Percentiles rank a stretch among this genome's conserved stretches.
phyloP scores from a whole-genome alignment of 2,888 invertebrate species.

The Mamestra brassicae region DNA sequence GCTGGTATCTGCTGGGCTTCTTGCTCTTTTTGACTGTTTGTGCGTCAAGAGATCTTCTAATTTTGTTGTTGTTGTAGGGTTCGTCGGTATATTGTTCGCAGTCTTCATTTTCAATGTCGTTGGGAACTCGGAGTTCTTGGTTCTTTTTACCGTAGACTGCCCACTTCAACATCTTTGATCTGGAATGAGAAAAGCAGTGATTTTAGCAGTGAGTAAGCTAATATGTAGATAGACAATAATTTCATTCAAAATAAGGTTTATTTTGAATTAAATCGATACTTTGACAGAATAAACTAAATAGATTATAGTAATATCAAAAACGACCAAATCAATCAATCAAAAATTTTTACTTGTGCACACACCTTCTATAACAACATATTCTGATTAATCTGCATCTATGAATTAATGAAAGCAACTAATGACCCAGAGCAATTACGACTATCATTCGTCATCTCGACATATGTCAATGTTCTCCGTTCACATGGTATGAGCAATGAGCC shows the following conservation, averaged over 20 bases:
- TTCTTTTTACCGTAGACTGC: conserved; percentile 89
- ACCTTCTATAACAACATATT: too few relatives aligned
- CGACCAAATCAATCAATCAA: neutral
- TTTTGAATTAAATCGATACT: neutral
- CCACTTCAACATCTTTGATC: conserved; percentile 92
- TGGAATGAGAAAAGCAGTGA: conserved; percentile 73
- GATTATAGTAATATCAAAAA: neutral
- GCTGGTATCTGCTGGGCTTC: conserved; percentile 87
- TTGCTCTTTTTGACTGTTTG: conserved; percentile 85
- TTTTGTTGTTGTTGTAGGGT: conserved; percentile 73
- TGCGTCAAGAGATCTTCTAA: conserved; percentile 84
- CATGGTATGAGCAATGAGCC: conserved; percentile 31
- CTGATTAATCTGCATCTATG: neutral
- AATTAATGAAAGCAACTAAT: conserved; percentile 37
- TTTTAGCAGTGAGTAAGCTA: neutral
- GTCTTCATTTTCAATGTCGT: conserved; percentile 72
- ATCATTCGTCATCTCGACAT: conserved; percentile 50
- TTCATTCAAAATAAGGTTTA: too few relatives aligned
- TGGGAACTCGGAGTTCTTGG: conserved; percentile 77
- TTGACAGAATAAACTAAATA: too few relatives aligned
- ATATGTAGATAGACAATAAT: too few relatives aligned
- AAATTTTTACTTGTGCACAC: too few relatives aligned
- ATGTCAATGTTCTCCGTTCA: conserved; percentile 41
- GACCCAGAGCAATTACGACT: conserved; percentile 35
- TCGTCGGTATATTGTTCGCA: conserved; percentile 71